These are phyloP conservation scores for Scaptomyza caliginosa DNA, from an alignment of 2,888 invertebrate species.

Conservation along the genomic window DNA sequence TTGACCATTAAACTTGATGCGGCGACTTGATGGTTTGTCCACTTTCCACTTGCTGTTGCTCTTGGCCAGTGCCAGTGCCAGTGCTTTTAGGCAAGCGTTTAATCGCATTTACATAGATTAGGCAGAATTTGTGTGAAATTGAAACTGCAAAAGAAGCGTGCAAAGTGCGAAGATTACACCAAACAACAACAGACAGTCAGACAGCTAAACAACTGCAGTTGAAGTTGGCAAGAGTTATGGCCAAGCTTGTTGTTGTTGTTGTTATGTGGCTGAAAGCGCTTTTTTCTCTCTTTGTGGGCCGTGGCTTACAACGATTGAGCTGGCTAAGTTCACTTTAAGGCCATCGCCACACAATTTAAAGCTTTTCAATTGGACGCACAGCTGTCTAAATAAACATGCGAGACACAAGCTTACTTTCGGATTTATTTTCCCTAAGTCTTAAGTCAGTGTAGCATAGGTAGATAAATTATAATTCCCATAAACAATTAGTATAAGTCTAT, in stretches of 20 bases:
- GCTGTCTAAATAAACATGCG: constrained; percentile 37
- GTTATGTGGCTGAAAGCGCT: neutral
- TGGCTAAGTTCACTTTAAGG: constrained; percentile 14
- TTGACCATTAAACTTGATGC: constrained; percentile 80
- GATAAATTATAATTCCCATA: neutral
- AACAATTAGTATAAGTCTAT: too few relatives aligned
- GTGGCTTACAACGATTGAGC: constrained; percentile 34
- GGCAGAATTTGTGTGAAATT: constrained; percentile 80
- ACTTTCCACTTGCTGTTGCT: constrained; percentile 26
- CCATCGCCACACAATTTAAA: constrained; percentile 12
- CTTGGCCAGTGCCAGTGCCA: too few relatives aligned
- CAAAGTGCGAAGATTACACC: constrained; percentile 70
- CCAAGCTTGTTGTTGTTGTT: neutral
- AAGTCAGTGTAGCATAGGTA: neutral
- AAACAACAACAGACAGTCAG: constrained; percentile 10
- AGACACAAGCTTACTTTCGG: neutral
- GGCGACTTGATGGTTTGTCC: constrained; percentile 51
- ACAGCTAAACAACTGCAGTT: constrained; percentile 7
- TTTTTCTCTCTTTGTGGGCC: neutral
- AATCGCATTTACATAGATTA: constrained; percentile 80
- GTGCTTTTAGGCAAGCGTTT: constrained; percentile 70
- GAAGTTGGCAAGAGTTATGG: constrained; percentile 4
- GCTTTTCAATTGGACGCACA: constrained; percentile 27
- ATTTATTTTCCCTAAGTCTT: neutral
- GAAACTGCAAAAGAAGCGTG: constrained; percentile 72